phyloP scores from a whole-genome alignment of 1,140 invertebrate species.

The Platyscapa corneri region DNA sequence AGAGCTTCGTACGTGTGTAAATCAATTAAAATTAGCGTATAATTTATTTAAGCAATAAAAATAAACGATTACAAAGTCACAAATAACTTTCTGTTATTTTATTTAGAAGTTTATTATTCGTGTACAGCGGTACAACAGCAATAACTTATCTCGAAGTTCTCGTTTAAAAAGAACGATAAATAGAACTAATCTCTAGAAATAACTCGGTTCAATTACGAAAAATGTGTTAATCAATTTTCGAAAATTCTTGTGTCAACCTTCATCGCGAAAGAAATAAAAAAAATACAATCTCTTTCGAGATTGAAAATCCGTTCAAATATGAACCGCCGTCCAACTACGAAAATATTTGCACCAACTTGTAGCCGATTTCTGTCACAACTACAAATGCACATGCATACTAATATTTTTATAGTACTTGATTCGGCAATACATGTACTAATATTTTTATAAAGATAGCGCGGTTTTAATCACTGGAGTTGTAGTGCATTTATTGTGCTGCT shows the following conservation, averaged over 20 bases:
- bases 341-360: background rate
- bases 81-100: background rate
- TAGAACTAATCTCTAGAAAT: slow-evolving; percentile 13
- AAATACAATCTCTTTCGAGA: background rate
- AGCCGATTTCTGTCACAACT: too few species aligned
- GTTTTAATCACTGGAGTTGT: too few species aligned
- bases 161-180: slow-evolving; percentile 4
- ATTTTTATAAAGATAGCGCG: too few species aligned
- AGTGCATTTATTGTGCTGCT: too few species aligned
- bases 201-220: background rate
- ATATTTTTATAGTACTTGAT: too few species aligned
- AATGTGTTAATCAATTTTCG: background rate
- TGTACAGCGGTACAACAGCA: background rate
- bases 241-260: background rate
- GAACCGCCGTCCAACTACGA: background rate
- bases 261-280: background rate
- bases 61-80: background rate
- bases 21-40: too few species aligned
- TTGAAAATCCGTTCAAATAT: background rate
- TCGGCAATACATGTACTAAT: too few species aligned
- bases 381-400: too few species aligned
- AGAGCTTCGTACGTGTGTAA: too few species aligned
- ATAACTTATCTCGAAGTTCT: background rate
- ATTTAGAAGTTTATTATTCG: background rate
- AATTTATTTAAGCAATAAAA: too few species aligned